Percentiles rank a stretch among this genome's conserved stretches.
Conservation (phyloP, 2,888 invertebrate species). For the Nomada hirtipes region DNA sequence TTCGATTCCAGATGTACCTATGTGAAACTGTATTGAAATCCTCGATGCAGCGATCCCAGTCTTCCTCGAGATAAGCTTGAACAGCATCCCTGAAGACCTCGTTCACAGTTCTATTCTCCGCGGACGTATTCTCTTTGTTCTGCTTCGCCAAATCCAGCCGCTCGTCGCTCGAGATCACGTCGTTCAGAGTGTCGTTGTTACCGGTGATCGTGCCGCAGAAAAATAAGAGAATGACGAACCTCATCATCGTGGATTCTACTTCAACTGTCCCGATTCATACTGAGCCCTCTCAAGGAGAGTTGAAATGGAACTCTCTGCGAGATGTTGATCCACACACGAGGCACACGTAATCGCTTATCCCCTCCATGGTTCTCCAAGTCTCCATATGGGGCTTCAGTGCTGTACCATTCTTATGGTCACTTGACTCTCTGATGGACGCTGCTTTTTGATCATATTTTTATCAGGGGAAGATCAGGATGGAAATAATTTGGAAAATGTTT, state of each 20-base stretch:
- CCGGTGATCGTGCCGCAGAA: slow-evolving; percentile 39
- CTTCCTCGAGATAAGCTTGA: slow-evolving; percentile 88
- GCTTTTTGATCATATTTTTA: too few relatives aligned
- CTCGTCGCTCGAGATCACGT: slow-evolving; percentile 45
- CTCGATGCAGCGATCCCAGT: slow-evolving; percentile 89
- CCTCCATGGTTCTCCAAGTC: slow-evolving; percentile 1
- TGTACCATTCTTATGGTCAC: background rate
- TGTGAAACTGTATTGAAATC: slow-evolving; percentile 88
- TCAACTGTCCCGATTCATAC: slow-evolving; percentile 37
- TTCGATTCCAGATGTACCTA: slow-evolving; percentile 78
- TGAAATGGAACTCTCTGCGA: slow-evolving; percentile 27
- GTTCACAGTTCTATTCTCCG: slow-evolving; percentile 58
- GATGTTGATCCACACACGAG: slow-evolving; percentile 40
- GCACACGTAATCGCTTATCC: slow-evolving; percentile 41
- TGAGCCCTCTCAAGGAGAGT: slow-evolving; percentile 18
- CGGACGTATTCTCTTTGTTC: background rate
- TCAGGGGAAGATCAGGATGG: too few relatives aligned
- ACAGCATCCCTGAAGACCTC: slow-evolving; percentile 84
- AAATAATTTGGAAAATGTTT: too few relatives aligned
- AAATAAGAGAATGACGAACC: slow-evolving; percentile 30
- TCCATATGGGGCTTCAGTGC: slow-evolving; percentile 19
- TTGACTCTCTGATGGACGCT: too few relatives aligned
- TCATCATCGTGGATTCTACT: slow-evolving; percentile 14
- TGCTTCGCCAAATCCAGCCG: slow-evolving; percentile 1
- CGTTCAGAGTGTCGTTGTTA: slow-evolving; percentile 38